Evolutionary conservation across 2,797 vertebrate species (phyloP), one percentile per base, ranked within the genome.

Genomic region (Centroberyx gerrardi): DNA sequence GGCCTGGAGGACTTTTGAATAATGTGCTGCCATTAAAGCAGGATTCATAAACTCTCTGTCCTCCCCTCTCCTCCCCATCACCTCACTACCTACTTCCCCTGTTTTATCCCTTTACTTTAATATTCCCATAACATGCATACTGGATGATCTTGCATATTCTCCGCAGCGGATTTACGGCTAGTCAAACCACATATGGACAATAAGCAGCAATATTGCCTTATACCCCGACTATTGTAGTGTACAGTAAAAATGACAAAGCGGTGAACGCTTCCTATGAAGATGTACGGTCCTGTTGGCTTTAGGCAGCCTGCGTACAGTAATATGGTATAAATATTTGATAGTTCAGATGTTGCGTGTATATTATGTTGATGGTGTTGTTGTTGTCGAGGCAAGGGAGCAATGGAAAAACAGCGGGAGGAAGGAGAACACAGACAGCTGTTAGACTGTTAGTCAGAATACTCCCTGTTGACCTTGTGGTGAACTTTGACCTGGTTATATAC

Each of bases 311-410:
- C 4, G n/a, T 79, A 81, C 78, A 71, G 82, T 81, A 81, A 84
- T 80, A 61, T 13, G n/a, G 55, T 85, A 89, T 93, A 76, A 91
- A 89, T 94, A 92, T 91, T 92, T 93, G 75, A 91, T 91, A 70
- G 73, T 53, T 89, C 68, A 87, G 86, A 90, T 88, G 86, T 62
- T 88, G 74, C 3, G 44, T 61, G 72, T 85, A 64, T 79, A 87
- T 88, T 76, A 82, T 83, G 77, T 76, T 87, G 81, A 87, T 88
- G 70, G 68, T 89, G 73, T 77, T 89, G 75, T 73, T 78, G 54
- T 54, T 49, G 36, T 46, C n/a, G 74, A 76, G 54, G 73, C 72
- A 60, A 62, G 62, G 68, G 75, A 82, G 66, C 61, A 17, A 66
- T 64, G 58, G 52, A 61, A 74, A 77, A 73, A 48, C 49, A 74